Base-by-base conservation (phyloP, 2,797 vertebrate species). In the Australoheros facetus region DNA sequence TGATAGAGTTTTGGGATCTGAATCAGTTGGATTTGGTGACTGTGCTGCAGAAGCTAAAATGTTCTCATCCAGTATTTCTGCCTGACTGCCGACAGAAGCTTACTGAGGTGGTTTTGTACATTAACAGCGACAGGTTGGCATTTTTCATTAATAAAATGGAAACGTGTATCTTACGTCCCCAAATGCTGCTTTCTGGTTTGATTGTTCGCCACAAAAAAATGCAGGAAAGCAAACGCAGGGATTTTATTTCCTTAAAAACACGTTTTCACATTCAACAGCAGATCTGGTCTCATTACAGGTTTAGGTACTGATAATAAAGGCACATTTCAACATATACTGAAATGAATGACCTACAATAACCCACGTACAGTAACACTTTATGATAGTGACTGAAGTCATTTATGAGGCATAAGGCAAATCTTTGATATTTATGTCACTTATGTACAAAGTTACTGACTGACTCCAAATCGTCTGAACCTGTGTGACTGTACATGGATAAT, bases 121-220 rank as follows among this genome's bases (percentile, higher is more conserved):
- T 89, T 86, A 88, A 91, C 79, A 85, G 85, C 80, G 81, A 26
- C 87, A 79, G 59, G 81, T 88, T 83, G 77, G 9, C 84, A 9
- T 79, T 93, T 92, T 91, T 87, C 84, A 84, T 91, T 75, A 93
- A 91, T 89, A 89, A 90, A 87, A 91, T 77, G 74, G 76, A 91
- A 84, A 85, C 60, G 57, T 71, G 48, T 84, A 91, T 78, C 26
- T 71, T 51, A 78, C 83, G 78, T 89, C 77, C 48, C 51, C 71
- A 73, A 26, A 4, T 2, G 16, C 10, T 34, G 42, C n/a, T 69
- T 21, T 59, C 14, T 77, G 3, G 10, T 82, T 82, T 79, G 34
- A 79, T 82, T 69, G 30, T 59, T 28, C 11, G 37, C 3, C 5
- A 42, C 1, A 7, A 74, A 42, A 74, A 42, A 37, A 42, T 4